A percentile compares a stretch with the other conserved stretches of the same genome.
These are phyloP conservation scores for Enteromius trimaculatus DNA, from an alignment of 2,797 vertebrate species.

Conservation along the genomic window DNA sequence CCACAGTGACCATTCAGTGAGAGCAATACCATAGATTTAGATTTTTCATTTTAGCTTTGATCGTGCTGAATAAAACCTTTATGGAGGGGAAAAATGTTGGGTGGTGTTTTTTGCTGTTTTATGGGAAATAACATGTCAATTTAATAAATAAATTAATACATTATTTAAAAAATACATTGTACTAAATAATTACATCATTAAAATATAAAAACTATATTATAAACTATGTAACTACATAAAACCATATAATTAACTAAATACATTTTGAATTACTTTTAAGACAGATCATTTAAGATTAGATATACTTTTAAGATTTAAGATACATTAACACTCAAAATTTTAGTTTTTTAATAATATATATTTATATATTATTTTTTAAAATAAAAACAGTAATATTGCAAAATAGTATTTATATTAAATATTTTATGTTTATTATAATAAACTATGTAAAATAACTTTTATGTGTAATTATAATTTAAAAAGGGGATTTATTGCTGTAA, in stretches of 20 bases:
- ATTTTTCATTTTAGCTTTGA: neutral
- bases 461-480: neutral
- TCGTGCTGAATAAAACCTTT: constrained; percentile 4
- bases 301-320: no score
- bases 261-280: no score
- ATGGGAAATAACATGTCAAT: neutral
- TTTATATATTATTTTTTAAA: no score
- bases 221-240: no score
- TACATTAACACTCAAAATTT: no score
- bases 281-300: no score
- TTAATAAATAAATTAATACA: neutral
- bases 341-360: no score
- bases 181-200: neutral
- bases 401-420: neutral
- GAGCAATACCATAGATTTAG: neutral
- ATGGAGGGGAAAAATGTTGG: neutral
- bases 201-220: neutral
- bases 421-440: neutral
- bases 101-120: neutral
- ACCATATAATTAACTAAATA: no score
- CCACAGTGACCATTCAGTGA: neutral
- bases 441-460: neutral
- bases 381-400: neutral
- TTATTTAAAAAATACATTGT: neutral
- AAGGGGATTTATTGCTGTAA: neutral